Conservation (phyloP, 2,888 invertebrate genomes). For the Clistopyga incitator region DNA sequence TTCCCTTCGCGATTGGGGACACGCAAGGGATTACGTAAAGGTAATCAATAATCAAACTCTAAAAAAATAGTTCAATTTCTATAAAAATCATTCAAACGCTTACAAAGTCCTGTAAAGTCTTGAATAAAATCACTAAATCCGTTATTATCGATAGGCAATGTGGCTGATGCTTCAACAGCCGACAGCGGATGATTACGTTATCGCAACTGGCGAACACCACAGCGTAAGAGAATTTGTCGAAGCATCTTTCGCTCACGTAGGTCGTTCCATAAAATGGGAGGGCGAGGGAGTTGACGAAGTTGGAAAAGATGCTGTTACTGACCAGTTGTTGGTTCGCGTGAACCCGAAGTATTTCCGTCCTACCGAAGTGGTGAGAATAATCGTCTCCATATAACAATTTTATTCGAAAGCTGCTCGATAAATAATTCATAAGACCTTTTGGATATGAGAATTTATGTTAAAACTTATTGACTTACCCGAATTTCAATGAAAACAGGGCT, state of each 20-base stretch:
- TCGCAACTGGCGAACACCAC: constrained; percentile 97
- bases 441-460: background rate
- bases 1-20: constrained; percentile 99
- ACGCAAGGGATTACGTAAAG: constrained; percentile 97
- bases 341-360: constrained; percentile 98
- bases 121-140: background rate
- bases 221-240: constrained; percentile 99
- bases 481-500: constrained; percentile 86
- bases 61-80: background rate
- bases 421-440: too few species aligned
- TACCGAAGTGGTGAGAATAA: constrained; percentile 94
- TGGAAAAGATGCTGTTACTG: constrained; percentile 87
- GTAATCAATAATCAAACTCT: constrained; percentile 83
- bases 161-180: constrained; percentile 99
- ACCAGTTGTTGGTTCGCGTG: constrained; percentile 94
- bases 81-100: too few species aligned
- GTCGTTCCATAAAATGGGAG: constrained; percentile 93
- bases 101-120: background rate
- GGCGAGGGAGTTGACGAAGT: constrained; percentile 94
- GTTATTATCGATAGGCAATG: constrained; percentile 91
- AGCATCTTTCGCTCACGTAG: constrained; percentile 93
- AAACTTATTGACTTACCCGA: constrained; percentile 18
- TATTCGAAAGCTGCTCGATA: too few species aligned
- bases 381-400: background rate
- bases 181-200: constrained; percentile 97